These are phyloP conservation scores for Harpagoxenus sublaevis DNA, from an alignment of 2,888 invertebrate species.

Conservation along the genomic window DNA sequence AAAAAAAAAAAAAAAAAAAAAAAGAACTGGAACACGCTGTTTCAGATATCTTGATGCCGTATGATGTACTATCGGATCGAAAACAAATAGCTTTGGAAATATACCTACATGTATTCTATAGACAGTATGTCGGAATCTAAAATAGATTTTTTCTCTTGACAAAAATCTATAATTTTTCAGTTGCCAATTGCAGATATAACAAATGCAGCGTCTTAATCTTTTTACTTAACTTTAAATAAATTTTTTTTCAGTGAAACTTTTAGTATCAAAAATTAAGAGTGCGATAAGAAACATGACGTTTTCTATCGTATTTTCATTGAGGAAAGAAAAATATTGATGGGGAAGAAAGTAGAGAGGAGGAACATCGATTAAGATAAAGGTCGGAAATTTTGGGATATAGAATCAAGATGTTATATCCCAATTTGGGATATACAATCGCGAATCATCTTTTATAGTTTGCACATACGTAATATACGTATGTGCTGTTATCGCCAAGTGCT, in stretches of 20 bases:
- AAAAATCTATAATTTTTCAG: constrained; percentile 1
- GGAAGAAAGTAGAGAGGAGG: background rate
- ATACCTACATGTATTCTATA: background rate
- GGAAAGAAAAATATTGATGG: background rate
- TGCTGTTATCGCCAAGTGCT: background rate
- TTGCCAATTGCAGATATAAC: background rate
- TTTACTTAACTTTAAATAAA: background rate
- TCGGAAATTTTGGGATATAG: background rate
- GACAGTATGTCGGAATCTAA: background rate
- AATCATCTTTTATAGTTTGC: background rate
- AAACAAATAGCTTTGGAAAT: constrained; percentile 10
- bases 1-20: background rate
- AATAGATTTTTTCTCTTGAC: background rate
- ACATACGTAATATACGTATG: background rate
- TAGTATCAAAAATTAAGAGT: background rate
- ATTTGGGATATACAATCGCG: background rate
- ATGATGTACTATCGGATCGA: constrained; percentile 21
- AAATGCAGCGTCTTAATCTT: background rate
- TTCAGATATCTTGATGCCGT: constrained; percentile 2
- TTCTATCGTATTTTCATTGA: background rate
- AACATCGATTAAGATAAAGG: background rate
- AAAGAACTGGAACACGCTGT: constrained; percentile 1
- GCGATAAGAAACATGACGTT: background rate
- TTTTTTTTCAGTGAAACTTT: background rate
- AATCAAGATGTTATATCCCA: background rate